Evolutionary conservation across 2,113 vertebrate species (phyloP), one percentile per base, ranked within the genome.

Genomic region (Rattus norvegicus): DNA sequence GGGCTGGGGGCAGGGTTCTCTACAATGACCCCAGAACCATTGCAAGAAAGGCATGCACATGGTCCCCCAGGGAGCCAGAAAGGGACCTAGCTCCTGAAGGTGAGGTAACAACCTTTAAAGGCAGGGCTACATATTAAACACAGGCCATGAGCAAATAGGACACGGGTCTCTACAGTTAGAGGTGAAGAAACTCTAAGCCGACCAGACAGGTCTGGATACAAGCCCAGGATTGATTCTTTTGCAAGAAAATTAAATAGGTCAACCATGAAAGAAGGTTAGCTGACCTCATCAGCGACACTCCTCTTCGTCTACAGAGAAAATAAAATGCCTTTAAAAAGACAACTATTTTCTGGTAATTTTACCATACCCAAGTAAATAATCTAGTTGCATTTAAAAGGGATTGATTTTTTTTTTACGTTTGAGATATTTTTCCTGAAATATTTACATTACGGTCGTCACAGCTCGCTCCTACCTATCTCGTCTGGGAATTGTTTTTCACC

Each of bases 401-500:
- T 1, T 63, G 26, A 72, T 65, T 75, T n/a, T 22, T 49, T 63
- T 33, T 81, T 49, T 87, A 91, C 8, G 7, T 39, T 84, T 81
- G 36, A 47, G 28, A 11, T 39, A 7, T 59, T 54, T 52, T 86
- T 87, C 63, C 33, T 75, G n/a, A 73, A 77, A 87, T 69, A 76
- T 56, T 88, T 65, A 79, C 61, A 5, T 13, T 77, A 33, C n/a
- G 5, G 69, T 79, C 6, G 76, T 93, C 26, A 47, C 5, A 92
- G 36, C 10, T 69, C 36, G 59, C 20, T 76, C 65, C 56, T n/a
- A 52, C 19, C 9, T 76, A 43, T 24, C 20, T 79, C 67, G 69
- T 47, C 49, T 91, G 83, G n/a, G 20, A 77, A 95, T 81, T 73
- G 7, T 13, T 85, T 85, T 77, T 84, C 79, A 19, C 33, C 73